Evolutionary conservation across 1,140 invertebrate genomes (phyloP).

Genomic region (Papilio dardanus): DNA sequence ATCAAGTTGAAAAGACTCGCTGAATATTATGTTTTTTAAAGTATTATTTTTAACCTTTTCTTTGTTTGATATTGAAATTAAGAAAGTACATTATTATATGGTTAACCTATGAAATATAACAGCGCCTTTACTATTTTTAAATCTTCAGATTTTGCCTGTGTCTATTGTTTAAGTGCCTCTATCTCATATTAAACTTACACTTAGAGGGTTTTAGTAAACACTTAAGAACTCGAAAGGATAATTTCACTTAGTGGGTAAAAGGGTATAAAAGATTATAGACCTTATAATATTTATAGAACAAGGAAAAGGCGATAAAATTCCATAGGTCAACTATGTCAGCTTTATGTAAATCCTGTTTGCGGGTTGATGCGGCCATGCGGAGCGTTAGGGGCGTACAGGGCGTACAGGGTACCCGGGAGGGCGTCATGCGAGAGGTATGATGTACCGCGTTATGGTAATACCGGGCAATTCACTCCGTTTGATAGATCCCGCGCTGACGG

Average conservation of each 20-base stretch:
- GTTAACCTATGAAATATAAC: too few species aligned
- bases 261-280: not conserved
- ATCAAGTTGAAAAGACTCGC: not conserved
- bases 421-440: slow-evolving; percentile 40
- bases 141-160: too few species aligned
- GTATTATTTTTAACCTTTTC: not conserved
- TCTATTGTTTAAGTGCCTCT: too few species aligned
- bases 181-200: too few species aligned
- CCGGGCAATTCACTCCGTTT: slow-evolving; percentile 38
- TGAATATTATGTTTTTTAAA: slow-evolving; percentile 13
- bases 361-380: not conserved
- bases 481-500: slow-evolving; percentile 48
- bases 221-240: too few species aligned
- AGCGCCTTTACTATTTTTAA: too few species aligned
- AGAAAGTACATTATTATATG: not conserved
- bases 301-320: slow-evolving; percentile 34
- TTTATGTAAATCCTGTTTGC: slow-evolving; percentile 41
- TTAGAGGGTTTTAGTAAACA: too few species aligned
- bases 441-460: slow-evolving; percentile 52
- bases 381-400: slow-evolving; percentile 8
- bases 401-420: too few species aligned
- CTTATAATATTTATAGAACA: not conserved
- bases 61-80: not conserved
- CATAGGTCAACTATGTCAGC: slow-evolving; percentile 38
- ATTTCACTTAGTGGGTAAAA: not conserved